A percentile compares a stretch with the other conserved stretches of the same genome.
These are phyloP conservation scores for Plutella xylostella DNA, from an alignment of 2,888 invertebrate species.

Conservation along the genomic window DNA sequence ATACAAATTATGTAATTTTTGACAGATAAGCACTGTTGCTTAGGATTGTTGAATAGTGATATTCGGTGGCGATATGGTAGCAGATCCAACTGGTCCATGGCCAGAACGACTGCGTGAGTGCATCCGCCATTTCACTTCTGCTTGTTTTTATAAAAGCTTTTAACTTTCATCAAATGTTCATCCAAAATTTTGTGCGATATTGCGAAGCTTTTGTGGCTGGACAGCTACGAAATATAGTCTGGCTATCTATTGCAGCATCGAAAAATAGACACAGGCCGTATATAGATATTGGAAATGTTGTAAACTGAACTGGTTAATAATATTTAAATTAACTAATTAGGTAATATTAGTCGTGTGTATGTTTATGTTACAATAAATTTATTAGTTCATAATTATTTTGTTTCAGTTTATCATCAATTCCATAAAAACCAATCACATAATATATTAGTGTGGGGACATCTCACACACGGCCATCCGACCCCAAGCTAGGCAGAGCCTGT, in stretches of 20 bases:
- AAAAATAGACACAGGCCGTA: not conserved
- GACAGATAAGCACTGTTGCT: too few species aligned
- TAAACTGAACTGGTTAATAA: not conserved
- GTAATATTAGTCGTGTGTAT: not conserved
- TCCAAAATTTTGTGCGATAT: slow-evolving; percentile 43
- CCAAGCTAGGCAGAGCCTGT: too few species aligned
- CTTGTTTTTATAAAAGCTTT: slow-evolving; percentile 60
- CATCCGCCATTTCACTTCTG: slow-evolving; percentile 43
- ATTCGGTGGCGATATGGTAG: too few species aligned
- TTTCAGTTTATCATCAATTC: too few species aligned
- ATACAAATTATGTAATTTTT: too few species aligned
- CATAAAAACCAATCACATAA: too few species aligned
- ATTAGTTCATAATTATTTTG: too few species aligned
- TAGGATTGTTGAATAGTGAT: too few species aligned
- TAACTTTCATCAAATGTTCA: slow-evolving; percentile 55
- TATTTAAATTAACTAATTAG: not conserved
- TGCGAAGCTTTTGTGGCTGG: slow-evolving; percentile 23
- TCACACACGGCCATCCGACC: too few species aligned
- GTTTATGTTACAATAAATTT: not conserved
- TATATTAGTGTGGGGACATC: too few species aligned
- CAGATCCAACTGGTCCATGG: too few species aligned
- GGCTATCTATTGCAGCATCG: slow-evolving; percentile 8
- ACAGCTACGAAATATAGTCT: slow-evolving; percentile 18
- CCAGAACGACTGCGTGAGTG: too few species aligned
- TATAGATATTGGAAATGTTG: not conserved